Conservation (phyloP, 1,140 invertebrate genomes). For the Drosophila repletoides region DNA sequence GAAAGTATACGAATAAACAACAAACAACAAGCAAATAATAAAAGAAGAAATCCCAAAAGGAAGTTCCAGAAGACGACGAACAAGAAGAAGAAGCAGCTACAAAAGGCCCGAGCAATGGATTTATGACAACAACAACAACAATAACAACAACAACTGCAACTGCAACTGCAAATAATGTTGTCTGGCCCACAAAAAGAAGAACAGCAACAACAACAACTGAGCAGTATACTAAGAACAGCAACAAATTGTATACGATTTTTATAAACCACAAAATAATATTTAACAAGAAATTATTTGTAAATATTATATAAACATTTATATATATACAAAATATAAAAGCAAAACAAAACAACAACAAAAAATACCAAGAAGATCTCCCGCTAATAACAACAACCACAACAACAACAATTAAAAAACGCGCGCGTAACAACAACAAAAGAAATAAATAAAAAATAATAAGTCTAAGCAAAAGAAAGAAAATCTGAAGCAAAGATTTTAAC, state of each 20-base stretch:
- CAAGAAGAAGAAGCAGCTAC: slow-evolving; percentile 12
- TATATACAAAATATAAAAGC: slow-evolving; percentile 23
- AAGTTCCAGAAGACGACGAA: slow-evolving; percentile 4
- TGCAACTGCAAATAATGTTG: slow-evolving; percentile 40
- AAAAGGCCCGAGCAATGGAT: slow-evolving; percentile 61
- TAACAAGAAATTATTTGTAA: slow-evolving; percentile 52
- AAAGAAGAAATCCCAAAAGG: slow-evolving; percentile 4
- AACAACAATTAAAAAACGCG: slow-evolving; percentile 49
- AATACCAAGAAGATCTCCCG: slow-evolving; percentile 45
- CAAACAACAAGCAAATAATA: slow-evolving; percentile 23
- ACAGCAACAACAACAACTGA: slow-evolving; percentile 20
- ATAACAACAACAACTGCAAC: slow-evolving; percentile 15
- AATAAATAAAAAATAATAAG: slow-evolving; percentile 64
- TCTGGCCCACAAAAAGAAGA: slow-evolving; percentile 38
- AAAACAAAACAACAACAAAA: slow-evolving; percentile 42
- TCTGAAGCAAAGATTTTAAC: slow-evolving; percentile 56
- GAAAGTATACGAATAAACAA: slow-evolving; percentile 39
- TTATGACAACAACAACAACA: slow-evolving; percentile 61
- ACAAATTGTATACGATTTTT: slow-evolving; percentile 78
- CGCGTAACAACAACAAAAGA: slow-evolving; percentile 57
- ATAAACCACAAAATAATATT: slow-evolving; percentile 59
- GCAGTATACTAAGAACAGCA: slow-evolving; percentile 54
- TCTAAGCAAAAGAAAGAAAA: slow-evolving; percentile 46
- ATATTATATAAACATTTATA: slow-evolving; percentile 68
- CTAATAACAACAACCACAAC: slow-evolving; percentile 33